Base-by-base conservation (phyloP, 2,113 vertebrate species). In the Gallinago media region DNA sequence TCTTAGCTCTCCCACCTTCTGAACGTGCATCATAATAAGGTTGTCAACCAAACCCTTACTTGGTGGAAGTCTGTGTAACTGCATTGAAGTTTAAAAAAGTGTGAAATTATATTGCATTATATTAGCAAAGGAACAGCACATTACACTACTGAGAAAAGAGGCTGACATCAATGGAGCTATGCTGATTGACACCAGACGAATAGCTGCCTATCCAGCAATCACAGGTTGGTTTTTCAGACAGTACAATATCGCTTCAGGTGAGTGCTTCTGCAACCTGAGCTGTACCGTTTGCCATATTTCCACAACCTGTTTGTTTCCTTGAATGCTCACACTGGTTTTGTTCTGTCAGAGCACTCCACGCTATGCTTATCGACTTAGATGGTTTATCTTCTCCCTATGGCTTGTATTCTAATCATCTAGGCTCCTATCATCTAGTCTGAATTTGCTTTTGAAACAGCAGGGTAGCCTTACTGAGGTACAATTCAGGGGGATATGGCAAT, bases 381-480 rank as follows among this genome's bases (percentile, higher is more conserved):
- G n/a, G 55, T 91, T 93, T 91, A 88, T 92, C 83, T 86, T 94
- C 40, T 93, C 79, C 59, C 49, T 31, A 1, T 92, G 79, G 32
- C 27, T 84, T 86, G 34, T 92, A 49, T 88, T 92, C 47, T 92
- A 89, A 94, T 93, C 85, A 94, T 34, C 23, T 73, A 46, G 46
- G 10, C 55, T 94, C 38, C 85, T 52, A 92, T 76, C 23, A 84
- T 86, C 42, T 29, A 86, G 65, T 63, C 72, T 78, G 88, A 88
- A 95, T 93, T 93, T 96, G 58, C 56, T 92, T 94, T 88, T 84
- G 76, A 80, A 93, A 91, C 75, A 84, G 76, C 83, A 92, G 79
- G 83, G n/a, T 86, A 70, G 58, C 34, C 86, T 94, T 78, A 65
- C 1, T 11, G 70, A 67, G 81, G 62, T 89, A 72, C 73, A 87